Conservation (phyloP, 92 coral and sea anemone species). For the Porites lobata region DNA sequence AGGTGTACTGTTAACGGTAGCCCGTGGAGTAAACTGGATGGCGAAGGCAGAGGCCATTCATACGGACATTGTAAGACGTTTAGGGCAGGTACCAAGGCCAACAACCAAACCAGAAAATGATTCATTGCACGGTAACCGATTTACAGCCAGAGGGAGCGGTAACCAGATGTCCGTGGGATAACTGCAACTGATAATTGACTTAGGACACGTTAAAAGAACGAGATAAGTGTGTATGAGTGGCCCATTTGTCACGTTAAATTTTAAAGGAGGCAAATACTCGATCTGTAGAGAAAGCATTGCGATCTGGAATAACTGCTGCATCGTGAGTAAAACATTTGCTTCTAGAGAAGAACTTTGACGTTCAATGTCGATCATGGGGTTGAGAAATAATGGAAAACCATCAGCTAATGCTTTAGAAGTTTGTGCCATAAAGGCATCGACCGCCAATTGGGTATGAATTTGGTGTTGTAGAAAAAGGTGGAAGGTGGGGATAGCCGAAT, state of each 20-base stretch:
- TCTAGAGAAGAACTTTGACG: constrained; percentile 12
- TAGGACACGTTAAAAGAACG: constrained; percentile 31
- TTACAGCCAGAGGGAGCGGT: constrained; percentile 41
- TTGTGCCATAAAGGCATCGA: constrained; percentile 10
- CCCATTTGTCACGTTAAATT: constrained; percentile 43
- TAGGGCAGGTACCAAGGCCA: constrained; percentile 47
- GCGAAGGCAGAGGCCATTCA: not conserved
- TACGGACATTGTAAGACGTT: not conserved
- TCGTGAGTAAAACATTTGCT: constrained; percentile 25
- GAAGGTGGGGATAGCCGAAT: constrained; percentile 40
- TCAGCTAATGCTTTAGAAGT: constrained; percentile 45
- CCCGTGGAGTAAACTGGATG: not conserved
- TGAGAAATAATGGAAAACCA: constrained; percentile 54
- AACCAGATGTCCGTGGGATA: constrained; percentile 4
- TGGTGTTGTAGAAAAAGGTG: constrained; percentile 34
- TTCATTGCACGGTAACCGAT: constrained; percentile 56
- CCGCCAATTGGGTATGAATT: not conserved
- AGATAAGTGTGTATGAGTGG: constrained; percentile 33
- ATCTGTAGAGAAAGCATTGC: constrained; percentile 37
- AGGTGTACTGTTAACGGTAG: too few relatives aligned
- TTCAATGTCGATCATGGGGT: constrained; percentile 48
- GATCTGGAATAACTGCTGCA: constrained; percentile 31
- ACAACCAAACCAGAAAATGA: constrained; percentile 25
- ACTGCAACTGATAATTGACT: constrained; percentile 14
- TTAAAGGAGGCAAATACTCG: constrained; percentile 39